These are phyloP conservation scores for Coregonus suidteri DNA, from an alignment of 2,797 vertebrate species.

Conservation along the genomic window DNA sequence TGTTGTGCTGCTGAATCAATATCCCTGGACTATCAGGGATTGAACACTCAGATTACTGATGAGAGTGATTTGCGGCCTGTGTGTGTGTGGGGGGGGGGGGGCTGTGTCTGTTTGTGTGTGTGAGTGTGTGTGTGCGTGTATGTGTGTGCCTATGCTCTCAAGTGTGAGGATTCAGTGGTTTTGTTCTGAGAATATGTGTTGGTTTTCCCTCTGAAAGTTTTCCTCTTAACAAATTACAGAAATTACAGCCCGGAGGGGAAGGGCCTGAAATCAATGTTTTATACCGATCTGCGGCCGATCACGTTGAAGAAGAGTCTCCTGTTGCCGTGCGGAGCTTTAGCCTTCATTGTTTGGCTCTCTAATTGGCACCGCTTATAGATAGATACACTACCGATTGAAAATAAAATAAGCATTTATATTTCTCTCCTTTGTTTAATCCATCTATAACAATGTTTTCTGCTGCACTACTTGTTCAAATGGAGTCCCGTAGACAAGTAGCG, in stretches of 20 bases:
- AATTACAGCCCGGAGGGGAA: slow-evolving; percentile 34
- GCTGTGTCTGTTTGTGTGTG: neutral
- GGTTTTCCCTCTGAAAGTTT: slow-evolving; percentile 26
- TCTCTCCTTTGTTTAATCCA: slow-evolving; percentile 13
- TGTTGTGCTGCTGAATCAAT: slow-evolving; percentile 66
- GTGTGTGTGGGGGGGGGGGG: neutral
- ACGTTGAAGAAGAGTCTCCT: slow-evolving; percentile 57
- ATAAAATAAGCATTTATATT: slow-evolving; percentile 13
- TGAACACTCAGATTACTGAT: slow-evolving; percentile 62
- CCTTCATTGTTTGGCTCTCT: slow-evolving; percentile 50
- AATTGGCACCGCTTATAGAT: slow-evolving; percentile 51
- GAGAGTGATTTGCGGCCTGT: slow-evolving; percentile 47
- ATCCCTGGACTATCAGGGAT: slow-evolving; percentile 54
- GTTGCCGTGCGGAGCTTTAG: slow-evolving; percentile 45
- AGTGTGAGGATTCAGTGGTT: slow-evolving; percentile 6
- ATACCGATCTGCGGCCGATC: slow-evolving; percentile 53
- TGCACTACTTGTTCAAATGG: slow-evolving; percentile 10
- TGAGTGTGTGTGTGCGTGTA: neutral
- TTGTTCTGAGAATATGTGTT: slow-evolving; percentile 24
- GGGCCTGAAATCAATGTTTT: slow-evolving; percentile 50
- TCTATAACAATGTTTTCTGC: slow-evolving; percentile 27
- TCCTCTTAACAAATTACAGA: slow-evolving; percentile 43
- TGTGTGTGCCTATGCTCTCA: neutral
- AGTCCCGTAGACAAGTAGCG: slow-evolving; percentile 23
- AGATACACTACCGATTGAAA: slow-evolving; percentile 20